A percentile compares a stretch with the other conserved stretches of the same genome.
phyloP scores from a whole-genome alignment of 2,797 vertebrate genomes.

The Rhinatrema bivittatum region DNA sequence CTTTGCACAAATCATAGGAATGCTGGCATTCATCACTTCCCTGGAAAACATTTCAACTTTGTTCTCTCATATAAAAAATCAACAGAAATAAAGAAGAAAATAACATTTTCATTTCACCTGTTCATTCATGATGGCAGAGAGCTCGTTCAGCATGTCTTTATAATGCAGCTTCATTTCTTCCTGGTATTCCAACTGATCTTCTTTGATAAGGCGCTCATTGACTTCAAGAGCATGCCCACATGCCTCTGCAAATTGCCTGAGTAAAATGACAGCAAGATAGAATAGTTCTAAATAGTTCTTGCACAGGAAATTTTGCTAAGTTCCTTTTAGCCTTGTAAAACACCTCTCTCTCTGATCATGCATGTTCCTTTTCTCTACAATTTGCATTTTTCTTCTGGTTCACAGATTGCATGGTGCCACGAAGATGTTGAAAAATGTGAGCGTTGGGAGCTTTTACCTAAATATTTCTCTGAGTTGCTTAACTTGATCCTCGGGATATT shows the following conservation, averaged over 20 bases:
- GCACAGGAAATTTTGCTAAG: background rate
- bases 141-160: slow-evolving; percentile 86
- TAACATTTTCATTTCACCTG: slow-evolving; percentile 62
- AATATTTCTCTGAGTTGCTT: slow-evolving; percentile 96
- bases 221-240: slow-evolving; percentile 92
- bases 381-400: background rate
- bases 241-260: slow-evolving; percentile 89
- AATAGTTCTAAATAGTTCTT: background rate
- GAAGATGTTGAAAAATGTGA: too few species aligned
- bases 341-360: too few species aligned
- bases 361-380: background rate
- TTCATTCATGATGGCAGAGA: slow-evolving; percentile 89
- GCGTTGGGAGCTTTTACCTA: slow-evolving; percentile 61
- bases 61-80: too few species aligned
- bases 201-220: slow-evolving; percentile 93
- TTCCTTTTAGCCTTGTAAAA: too few species aligned
- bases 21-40: too few species aligned
- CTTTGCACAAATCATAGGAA: too few species aligned
- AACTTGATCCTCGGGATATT: slow-evolving; percentile 96
- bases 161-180: slow-evolving; percentile 96
- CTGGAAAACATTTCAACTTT: too few species aligned
- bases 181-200: slow-evolving; percentile 97
- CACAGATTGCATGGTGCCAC: background rate
- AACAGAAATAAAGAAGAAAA: too few species aligned
- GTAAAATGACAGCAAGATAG: slow-evolving; percentile 7